A percentile compares a stretch with the other conserved stretches of the same genome.
phyloP scores from a whole-genome alignment of 2,797 vertebrate species.

The Hozukius guyotensis region DNA sequence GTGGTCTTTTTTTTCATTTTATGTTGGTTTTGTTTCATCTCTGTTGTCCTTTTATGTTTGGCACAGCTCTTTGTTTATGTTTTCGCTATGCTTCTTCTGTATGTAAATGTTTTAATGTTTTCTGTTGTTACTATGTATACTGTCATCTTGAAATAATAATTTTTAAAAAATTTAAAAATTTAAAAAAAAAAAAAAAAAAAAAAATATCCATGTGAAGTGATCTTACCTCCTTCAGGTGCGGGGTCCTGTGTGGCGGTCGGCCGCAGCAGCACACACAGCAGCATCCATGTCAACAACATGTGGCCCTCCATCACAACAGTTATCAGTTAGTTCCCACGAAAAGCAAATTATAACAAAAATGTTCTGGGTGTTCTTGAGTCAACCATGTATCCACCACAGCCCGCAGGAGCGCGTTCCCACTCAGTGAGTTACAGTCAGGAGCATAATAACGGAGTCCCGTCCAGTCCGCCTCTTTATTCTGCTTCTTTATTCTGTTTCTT shows the following conservation, averaged over 20 bases:
- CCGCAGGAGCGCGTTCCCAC: conserved; percentile 46
- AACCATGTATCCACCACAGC: conserved; percentile 46
- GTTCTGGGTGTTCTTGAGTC: background rate
- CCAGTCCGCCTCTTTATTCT: background rate
- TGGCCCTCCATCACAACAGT: conserved; percentile 63
- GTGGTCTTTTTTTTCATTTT: too few relatives aligned
- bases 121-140: too few relatives aligned
- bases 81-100: too few relatives aligned
- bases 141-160: too few relatives aligned
- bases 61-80: too few relatives aligned
- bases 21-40: too few relatives aligned
- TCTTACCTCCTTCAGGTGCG: conserved; percentile 80
- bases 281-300: conserved; percentile 59
- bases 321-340: background rate
- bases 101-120: too few relatives aligned
- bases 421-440: conserved; percentile 28
- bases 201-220: background rate
- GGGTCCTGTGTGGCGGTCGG: conserved; percentile 54
- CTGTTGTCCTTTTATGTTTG: too few relatives aligned
- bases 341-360: conserved; percentile 3
- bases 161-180: too few relatives aligned
- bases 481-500: conserved; percentile 7
- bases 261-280: conserved; percentile 62
- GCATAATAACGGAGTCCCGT: conserved; percentile 16
- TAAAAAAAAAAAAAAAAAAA: too few relatives aligned